Conservation (phyloP, 2,113 vertebrate genomes). For the Geococcyx californianus region DNA sequence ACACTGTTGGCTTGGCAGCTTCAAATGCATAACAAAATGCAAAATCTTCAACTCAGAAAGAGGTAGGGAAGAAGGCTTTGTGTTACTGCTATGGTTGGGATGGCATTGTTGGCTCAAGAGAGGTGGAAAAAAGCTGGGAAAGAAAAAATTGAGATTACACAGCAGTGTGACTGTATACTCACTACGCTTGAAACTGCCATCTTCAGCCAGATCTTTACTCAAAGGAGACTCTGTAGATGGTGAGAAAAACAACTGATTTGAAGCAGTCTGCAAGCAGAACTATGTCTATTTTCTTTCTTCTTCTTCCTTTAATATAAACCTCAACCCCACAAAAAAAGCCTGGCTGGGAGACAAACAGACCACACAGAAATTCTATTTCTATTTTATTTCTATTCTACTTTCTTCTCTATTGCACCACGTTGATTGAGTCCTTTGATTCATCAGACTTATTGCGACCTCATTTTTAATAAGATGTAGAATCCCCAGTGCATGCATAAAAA, state of each 20-base stretch:
- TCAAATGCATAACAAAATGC: neutral
- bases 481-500: neutral
- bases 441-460: neutral
- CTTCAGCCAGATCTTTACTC: neutral
- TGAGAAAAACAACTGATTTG: neutral
- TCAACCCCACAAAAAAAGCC: neutral
- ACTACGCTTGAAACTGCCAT: neutral
- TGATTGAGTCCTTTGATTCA: neutral
- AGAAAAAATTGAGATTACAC: neutral
- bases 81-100: neutral
- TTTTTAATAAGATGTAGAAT: neutral
- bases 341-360: neutral
- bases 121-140: neutral
- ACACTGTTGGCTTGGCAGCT: neutral
- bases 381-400: too few relatives aligned
- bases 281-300: neutral
- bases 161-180: neutral
- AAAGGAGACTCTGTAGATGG: neutral
- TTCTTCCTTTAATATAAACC: neutral
- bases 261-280: neutral
- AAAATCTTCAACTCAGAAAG: neutral
- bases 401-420: neutral
- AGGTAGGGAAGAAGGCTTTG: neutral
- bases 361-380: too few relatives aligned
- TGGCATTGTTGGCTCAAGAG: fast-evolving